These are phyloP conservation scores for Mylabris phalerata DNA, from an alignment of 1,140 invertebrate species.

Conservation along the genomic window DNA sequence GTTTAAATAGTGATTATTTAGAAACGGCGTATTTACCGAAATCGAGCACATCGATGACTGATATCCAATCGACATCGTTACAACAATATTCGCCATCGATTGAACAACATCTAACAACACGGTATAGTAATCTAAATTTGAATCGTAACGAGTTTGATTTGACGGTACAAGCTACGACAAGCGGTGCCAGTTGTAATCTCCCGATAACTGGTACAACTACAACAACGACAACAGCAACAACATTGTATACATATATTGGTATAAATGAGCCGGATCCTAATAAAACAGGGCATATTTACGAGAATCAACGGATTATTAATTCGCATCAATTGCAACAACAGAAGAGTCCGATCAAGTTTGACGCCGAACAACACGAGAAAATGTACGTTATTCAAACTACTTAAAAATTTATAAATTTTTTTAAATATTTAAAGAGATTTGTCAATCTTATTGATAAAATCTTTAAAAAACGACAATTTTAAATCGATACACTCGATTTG, in stretches of 20 bases:
- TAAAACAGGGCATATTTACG: constrained; percentile 32
- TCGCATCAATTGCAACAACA: constrained; percentile 39
- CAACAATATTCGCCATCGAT: neutral
- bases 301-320: constrained; percentile 38
- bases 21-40: constrained; percentile 33
- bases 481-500: no score
- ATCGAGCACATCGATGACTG: constrained; percentile 40
- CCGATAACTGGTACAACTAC: constrained; percentile 1
- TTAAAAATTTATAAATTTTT: neutral
- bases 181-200: constrained; percentile 3
- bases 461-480: no score
- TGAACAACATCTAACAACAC: constrained; percentile 15
- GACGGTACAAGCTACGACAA: neutral
- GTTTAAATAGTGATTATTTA: constrained; percentile 42
- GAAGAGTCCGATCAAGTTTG: constrained; percentile 22
- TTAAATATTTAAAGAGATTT: neutral
- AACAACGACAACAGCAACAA: constrained; percentile 17
- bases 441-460: no score
- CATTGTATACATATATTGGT: constrained; percentile 54
- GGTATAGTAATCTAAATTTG: constrained; percentile 23
- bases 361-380: constrained; percentile 31
- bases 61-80: constrained; percentile 32
- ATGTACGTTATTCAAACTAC: constrained; percentile 21
- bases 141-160: constrained; percentile 36
- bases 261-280: constrained; percentile 46